Base-by-base conservation (phyloP, 2,888 invertebrate species). In the Clostera curtula region DNA sequence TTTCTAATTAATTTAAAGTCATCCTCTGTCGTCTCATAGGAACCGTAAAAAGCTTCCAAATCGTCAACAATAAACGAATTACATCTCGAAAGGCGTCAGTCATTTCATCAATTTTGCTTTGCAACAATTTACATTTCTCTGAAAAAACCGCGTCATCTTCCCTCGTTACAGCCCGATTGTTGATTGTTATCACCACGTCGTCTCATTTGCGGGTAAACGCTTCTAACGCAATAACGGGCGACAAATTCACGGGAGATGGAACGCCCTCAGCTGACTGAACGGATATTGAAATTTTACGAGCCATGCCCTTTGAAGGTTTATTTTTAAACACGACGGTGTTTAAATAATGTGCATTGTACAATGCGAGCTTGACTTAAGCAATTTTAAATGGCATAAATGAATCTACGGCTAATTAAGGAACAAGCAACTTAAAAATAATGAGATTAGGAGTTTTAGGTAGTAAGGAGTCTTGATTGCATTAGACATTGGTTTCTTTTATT, bases 251-350 rank as follows among this genome's bases (percentile, higher is more conserved):
- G 49, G 35, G 43, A 66, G 63, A 70, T 68, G 58, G 64, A 61
- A 70, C 54, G 50, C 54, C 49, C 46, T 39, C 52, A n/a, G n/a
- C 49, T 43, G 43, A 27, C 35, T 43, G 44, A 55, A 57, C 61
- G 65, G 65, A 65, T 66, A 70, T 67, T 65, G 64, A 65, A 59
- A 63, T 67, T 64, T 69, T 58, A 65, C 63, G 57, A 65, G 49
- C 39, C 38, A 36, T 36, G 38, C 43, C 47, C 57, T 55, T 57
- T 43, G 27, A 50, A 44, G 48, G 34, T 54, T 54, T 56, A 60
- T 63, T 63, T 61, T 52, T 40, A 51, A 46, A 46, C 39, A 31
- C 24, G 22, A 27, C 22, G 31, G 29, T 29, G 25, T 38, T 40
- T 44, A 39, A 41, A 43, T 54, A 51, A 44, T 41, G 40, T 32